Evolutionary conservation across 2,113 vertebrate species (phyloP), one percentile per base, ranked within the genome.

Genomic region (Excalfactoria chinensis): DNA sequence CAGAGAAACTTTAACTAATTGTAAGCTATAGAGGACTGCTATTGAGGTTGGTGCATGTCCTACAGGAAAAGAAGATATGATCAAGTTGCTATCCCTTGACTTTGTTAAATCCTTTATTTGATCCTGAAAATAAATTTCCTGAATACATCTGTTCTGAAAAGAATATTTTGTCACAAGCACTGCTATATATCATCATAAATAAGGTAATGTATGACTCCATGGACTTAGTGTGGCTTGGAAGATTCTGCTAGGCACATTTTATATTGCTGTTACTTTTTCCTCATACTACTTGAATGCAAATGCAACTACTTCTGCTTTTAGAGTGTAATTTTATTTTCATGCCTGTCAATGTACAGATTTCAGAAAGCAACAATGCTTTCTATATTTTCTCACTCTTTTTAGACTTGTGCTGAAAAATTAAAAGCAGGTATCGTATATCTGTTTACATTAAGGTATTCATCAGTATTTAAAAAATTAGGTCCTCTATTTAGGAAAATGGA

Each of bases 181-280:
- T 59, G 0, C 0, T 37, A 5, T 35, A 63, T n/a, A 7, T n/a
- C 26, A 13, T 53, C 11, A 20, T 26, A 46, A 1, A 69, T n/a
- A 56, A 66, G 3, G 5, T 76, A 8, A 3, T 88, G 73, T 49
- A 60, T 35, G n/a, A 28, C 9, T 82, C 72, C 30, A 30, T 55
- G 44, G 44, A 44, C 13, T 44, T 58, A 46, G 5, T 32, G 10
- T 26, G 64, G 13, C 18, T 76, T 83, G 41, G 72, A 62, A 93
- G 64, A 76, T 58, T 46, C 49, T 49, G 5, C 67, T 21, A 62
- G 63, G 22, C 26, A 20, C 16, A 40, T 18, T 79, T 87, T 16
- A 40, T 7, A 13, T 71, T 43, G 2, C 16, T 86, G 30, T 2
- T 77, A 35, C 83, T 94, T 93, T 90, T 30, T 23, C 14, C 62